Conservation (phyloP, 2,113 vertebrate species). For the Sisor rabdophorus region DNA sequence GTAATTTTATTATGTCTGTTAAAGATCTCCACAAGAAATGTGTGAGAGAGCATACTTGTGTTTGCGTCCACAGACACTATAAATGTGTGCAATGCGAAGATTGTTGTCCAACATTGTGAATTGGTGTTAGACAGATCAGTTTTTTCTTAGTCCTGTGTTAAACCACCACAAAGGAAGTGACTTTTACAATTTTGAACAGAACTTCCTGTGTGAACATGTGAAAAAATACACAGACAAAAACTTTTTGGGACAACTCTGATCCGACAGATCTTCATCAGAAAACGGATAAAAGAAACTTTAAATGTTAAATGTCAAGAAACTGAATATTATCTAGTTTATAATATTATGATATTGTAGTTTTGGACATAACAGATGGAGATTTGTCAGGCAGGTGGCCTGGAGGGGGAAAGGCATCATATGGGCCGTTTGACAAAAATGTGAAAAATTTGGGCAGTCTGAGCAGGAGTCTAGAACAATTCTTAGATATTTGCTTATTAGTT, state of each 20-base stretch:
- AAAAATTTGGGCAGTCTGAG: background rate
- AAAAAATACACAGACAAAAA: background rate
- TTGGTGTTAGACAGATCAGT: background rate
- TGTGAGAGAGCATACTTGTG: too few species aligned
- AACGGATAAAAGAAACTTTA: background rate
- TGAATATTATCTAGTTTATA: background rate
- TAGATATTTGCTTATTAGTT: background rate
- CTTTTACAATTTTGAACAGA: background rate
- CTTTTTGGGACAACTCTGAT: too few species aligned
- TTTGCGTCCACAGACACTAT: too few species aligned
- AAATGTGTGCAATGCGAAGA: too few species aligned
- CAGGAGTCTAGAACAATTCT: background rate
- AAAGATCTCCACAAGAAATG: too few species aligned
- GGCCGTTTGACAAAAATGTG: conserved; percentile 1
- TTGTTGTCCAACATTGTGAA: background rate
- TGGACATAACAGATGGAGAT: background rate
- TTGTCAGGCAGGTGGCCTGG: background rate
- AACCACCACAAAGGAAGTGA: background rate
- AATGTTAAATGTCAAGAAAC: background rate
- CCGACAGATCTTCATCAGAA: background rate
- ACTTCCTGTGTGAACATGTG: background rate
- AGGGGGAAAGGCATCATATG: background rate
- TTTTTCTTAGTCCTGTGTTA: background rate
- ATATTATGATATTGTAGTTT: background rate
- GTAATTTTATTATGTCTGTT: too few species aligned